Base-by-base conservation (phyloP, 2,113 vertebrate species). In the Pterocles burchelli region DNA sequence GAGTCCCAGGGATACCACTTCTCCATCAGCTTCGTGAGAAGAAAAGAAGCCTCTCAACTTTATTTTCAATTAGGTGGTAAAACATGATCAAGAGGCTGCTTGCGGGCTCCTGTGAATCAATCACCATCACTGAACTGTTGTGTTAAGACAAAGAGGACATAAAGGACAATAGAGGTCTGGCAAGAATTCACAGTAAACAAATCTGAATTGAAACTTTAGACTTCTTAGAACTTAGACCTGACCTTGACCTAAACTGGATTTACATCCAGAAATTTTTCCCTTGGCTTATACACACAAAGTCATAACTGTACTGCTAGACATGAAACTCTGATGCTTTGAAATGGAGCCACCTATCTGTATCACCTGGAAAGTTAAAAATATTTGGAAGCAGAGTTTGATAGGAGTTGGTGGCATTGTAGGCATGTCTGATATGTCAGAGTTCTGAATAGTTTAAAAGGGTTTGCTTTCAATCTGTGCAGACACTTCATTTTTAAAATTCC, bases 111-210 rank as follows among this genome's bases (percentile, higher is more conserved):
- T 45, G 15, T 86, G 72, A 92, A 94, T 92, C 92, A 89, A 89
- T 77, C 61, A 68, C 57, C 66, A 54, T 48, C 48, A 68, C 41
- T 65, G 66, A 89, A 65, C 28, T 54, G 57, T 61, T 81, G 65
- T 57, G 57, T 75, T 90, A 90, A 88, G 88, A 77, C 72, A 71
- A 19, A 52, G 41, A 86, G 73, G 61, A 81, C 75, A n/a, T 63
- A 92, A 84, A 0, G 3, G 70, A 93, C 88, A 93, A 78, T 45
- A 87, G 73, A 90, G 43, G 58, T 46, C 65, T 89, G 70, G 79
- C 29, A 90, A 78, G 83, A 68, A 87, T 89, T 95, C 80, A 87
- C 61, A 38, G 57, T 81, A 86, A 96, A 95, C 73, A 90, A 89
- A 90, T 49, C 52, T 75, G 49, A 90, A 81, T 52, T 36, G 85